Percentiles rank a stretch among this genome's conserved stretches.
Conservation (phyloP, 2,888 invertebrate species). For the Campopleginae sp. region DNA sequence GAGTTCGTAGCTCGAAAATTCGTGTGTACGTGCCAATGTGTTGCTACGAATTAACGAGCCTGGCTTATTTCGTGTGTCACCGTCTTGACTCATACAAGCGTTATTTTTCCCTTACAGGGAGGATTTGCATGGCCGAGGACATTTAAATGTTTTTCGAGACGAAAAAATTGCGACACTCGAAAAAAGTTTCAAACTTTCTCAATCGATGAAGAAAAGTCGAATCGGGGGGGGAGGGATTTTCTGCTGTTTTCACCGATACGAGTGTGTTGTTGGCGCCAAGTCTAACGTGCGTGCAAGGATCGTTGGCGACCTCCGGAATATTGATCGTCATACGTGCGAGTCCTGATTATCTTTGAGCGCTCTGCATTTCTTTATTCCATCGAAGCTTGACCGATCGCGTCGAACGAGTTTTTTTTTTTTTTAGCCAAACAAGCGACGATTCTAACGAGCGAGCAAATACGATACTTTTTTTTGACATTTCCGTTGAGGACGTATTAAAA, state of each 20-base stretch:
- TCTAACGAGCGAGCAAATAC: not conserved
- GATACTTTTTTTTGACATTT: not conserved
- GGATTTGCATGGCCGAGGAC: not conserved
- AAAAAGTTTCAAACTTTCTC: not conserved
- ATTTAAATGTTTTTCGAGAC: not conserved
- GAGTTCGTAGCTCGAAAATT: not conserved
- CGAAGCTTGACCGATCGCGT: not conserved
- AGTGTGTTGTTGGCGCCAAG: slow-evolving; percentile 7
- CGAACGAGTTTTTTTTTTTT: not conserved
- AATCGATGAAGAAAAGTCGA: not conserved
- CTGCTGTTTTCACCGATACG: not conserved
- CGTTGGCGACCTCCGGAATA: slow-evolving; percentile 53
- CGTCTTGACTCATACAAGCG: not conserved
- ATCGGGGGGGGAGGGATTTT: not conserved
- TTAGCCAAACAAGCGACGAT: not conserved
- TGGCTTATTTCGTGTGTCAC: not conserved
- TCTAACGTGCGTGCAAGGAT: slow-evolving; percentile 29
- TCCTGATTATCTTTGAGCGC: not conserved
- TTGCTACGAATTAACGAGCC: not conserved
- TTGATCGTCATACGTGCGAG: slow-evolving; percentile 5
- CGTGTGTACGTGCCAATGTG: not conserved
- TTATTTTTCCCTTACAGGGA: not conserved
- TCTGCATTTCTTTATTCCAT: not conserved
- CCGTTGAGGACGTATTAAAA: too few species aligned
- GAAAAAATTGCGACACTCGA: not conserved